Conservation (phyloP, 2,797 vertebrate species). For the Simalia tracyae region DNA sequence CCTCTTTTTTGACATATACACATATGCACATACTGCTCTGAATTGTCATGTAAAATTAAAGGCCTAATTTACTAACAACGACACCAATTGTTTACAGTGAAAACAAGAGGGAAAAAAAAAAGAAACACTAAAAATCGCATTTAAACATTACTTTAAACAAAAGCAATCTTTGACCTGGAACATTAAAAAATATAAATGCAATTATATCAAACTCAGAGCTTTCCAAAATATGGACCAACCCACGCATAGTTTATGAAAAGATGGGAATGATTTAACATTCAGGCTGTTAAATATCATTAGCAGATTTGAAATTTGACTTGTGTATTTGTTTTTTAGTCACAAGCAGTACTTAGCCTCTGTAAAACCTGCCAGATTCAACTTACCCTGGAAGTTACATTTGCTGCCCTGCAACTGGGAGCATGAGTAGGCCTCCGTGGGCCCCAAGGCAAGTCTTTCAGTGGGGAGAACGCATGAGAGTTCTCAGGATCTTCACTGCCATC, state of each 20-base stretch:
- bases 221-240: not conserved
- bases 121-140: not conserved
- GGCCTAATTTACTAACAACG: not conserved
- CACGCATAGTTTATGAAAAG: not conserved
- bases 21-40: not conserved
- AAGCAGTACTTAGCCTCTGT: not conserved
- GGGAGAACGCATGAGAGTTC: not conserved
- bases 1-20: not conserved
- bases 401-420: not conserved
- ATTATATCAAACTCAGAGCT: not conserved
- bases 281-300: conserved; percentile 5
- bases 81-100: not conserved
- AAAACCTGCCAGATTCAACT: not conserved
- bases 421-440: not conserved
- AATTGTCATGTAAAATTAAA: not conserved
- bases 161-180: not conserved
- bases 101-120: not conserved
- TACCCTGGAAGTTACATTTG: not conserved
- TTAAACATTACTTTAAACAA: not conserved
- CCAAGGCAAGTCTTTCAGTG: not conserved
- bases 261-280: not conserved
- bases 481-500: not conserved
- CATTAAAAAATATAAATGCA: not conserved
- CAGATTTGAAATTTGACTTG: not conserved
- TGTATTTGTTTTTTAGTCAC: not conserved